Conservation (phyloP, 1,140 invertebrate species). For the Megathymus violae region DNA sequence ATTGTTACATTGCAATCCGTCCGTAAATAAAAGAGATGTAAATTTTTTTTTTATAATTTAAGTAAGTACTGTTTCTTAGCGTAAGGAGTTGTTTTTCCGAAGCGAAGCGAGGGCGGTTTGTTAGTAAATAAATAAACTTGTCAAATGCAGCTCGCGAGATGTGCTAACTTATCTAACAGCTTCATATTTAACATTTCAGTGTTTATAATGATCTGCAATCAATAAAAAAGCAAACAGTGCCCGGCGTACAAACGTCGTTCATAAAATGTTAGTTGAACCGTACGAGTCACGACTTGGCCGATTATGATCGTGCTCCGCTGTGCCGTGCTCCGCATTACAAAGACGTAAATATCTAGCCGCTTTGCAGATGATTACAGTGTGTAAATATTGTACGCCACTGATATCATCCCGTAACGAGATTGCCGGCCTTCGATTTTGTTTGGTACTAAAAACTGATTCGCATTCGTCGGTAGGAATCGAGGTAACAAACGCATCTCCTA, state of each 20-base stretch:
- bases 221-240: not conserved
- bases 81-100: too few relatives aligned
- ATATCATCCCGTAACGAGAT: not conserved
- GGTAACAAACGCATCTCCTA: slow-evolving; percentile 4
- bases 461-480: not conserved
- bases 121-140: too few relatives aligned
- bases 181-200: not conserved
- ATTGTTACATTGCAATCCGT: too few relatives aligned
- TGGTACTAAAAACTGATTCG: not conserved
- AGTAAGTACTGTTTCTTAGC: too few relatives aligned
- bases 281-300: not conserved
- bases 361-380: not conserved
- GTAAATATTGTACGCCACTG: not conserved
- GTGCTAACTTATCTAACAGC: too few relatives aligned
- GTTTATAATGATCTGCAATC: not conserved
- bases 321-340: not conserved
- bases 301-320: not conserved
- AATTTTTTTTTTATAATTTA: too few relatives aligned
- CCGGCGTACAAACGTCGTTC: not conserved
- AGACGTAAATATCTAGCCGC: too few relatives aligned
- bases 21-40: too few relatives aligned
- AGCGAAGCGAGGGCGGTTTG: too few relatives aligned
- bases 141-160: not conserved
- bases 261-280: not conserved
- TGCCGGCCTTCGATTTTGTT: not conserved